Evolutionary conservation across 2,113 vertebrate species (phyloP), one percentile per base, ranked within the genome.

Genomic region (Lanius ludovicianus): DNA sequence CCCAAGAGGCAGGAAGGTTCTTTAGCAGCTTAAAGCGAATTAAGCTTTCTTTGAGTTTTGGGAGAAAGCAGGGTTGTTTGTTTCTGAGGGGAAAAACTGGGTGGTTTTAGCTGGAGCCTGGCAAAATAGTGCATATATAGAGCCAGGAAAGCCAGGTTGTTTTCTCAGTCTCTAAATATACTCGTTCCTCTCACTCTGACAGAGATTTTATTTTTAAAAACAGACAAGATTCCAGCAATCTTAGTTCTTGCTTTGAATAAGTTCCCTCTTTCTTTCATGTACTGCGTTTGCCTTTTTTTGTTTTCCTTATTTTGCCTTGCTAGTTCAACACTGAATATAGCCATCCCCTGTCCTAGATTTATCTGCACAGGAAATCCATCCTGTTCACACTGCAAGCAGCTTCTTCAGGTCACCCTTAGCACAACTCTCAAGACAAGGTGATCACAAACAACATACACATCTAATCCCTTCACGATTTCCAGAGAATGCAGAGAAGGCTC

Each of bases 171-270:
- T 93, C 84, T 93, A 95, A 95, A 86, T 90, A 86, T 70, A 67
- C 63, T 83, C 67, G 67, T 90, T 81, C 33, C 59, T 33, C 55
- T 92, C 80, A 67, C 39, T 90, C 55, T 86, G 86, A 93, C 55
- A 39, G 82, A 89, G 83, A 78, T 75, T 92, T 93, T 95, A 84
- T 96, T 97, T 95, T 95, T 89, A 87, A 92, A 95, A 90, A 37
- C 80, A 93, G 91, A 86, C 46, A 69, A 88, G 59, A 75, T 87
- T 92, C 83, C 89, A 70, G 64, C 55, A 70, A 44, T 86, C 68
- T 87, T 87, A 81, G 47, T 77, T 93, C 73, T 95, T 84, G 73
- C 89, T 93, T 91, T 93, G 63, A 94, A 42, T 76, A 92, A 93
- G 64, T 95, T 95, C 87, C 80, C 41, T 92, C 93, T 95, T 93